Evolutionary conservation across 2,888 invertebrate species (phyloP), one percentile per base, ranked within the genome.

Genomic region (Pasiphila rectangulata): DNA sequence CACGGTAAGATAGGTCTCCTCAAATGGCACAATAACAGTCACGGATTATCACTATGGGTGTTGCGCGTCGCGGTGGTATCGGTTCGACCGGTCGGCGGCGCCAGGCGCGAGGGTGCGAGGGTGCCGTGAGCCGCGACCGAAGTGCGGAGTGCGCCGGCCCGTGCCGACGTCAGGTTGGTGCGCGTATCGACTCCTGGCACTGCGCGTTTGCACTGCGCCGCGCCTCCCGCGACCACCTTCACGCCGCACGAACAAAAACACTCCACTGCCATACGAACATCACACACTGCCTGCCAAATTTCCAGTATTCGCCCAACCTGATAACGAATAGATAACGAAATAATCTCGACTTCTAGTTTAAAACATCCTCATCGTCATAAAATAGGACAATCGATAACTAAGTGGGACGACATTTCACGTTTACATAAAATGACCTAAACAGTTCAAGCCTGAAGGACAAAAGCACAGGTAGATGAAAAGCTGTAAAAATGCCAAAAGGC

Each of bases 131-230:
- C 67, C 64, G 63, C 65, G 64, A 63, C 65, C 67, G 64, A 65
- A 69, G 68, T 66, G 68, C 67, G 69, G 68, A 75, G 72, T 75
- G 81, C 81, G 78, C 67, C 69, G 72, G 73, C 72, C 67, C 73
- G 75, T 75, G 68, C 54, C 74, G 67, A 79, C 81, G 74, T 82
- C 82, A 77, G 68, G 48, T 62, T 67, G 73, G 60, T 81, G 83
- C 80, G 81, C 80, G 75, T 73, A 75, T 77, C 75, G 77, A 77
- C 76, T 72, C 69, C 59, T 62, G 52, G 47, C 47, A 55, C 67
- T 68, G 77, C 72, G 62, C 62, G 54, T 51, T n/a, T 21, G 9
- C 45, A 23, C 41, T 41, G 45, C 61, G 54, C 62, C 50, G 55
- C 51, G 62, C 60, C 37, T 54, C 62, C 60, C 67, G 71, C 71